These are phyloP conservation scores for Muntiacus muntjak DNA, from an alignment of 2,113 vertebrate species.

Conservation along the genomic window DNA sequence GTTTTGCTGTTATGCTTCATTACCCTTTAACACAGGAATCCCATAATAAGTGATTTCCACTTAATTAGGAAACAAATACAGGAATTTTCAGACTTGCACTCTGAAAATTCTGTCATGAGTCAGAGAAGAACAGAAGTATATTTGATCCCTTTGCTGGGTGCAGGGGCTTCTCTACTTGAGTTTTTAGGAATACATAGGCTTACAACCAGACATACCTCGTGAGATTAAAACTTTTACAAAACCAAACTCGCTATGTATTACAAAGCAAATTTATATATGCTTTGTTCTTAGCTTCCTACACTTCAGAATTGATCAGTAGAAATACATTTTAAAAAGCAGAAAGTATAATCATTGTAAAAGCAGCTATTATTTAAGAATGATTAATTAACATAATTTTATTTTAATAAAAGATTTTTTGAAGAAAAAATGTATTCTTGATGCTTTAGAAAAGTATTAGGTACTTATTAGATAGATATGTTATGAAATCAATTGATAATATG, in stretches of 20 bases:
- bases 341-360: slow-evolving; percentile 4
- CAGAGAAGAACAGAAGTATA: not conserved
- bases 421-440: slow-evolving; percentile 43
- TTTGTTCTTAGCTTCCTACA: not conserved
- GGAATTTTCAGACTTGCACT: not conserved
- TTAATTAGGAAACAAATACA: not conserved
- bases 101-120: not conserved
- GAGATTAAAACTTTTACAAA: not conserved
- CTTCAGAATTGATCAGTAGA: not conserved
- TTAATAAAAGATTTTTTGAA: slow-evolving; percentile 55
- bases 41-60: not conserved
- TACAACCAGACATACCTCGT: not conserved
- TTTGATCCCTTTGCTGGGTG: not conserved
- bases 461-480: slow-evolving; percentile 45
- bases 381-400: slow-evolving; percentile 68
- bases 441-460: slow-evolving; percentile 54
- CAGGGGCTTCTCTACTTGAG: not conserved
- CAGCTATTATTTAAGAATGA: slow-evolving; percentile 64
- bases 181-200: not conserved
- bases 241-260: not conserved
- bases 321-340: slow-evolving; percentile 37
- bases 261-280: not conserved
- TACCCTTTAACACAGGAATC: not conserved
- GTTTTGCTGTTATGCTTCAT: not conserved
- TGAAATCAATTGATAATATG: slow-evolving; percentile 40